These are phyloP conservation scores for Cochlearius cochlearius DNA, from an alignment of 2,113 vertebrate species.

Conservation along the genomic window DNA sequence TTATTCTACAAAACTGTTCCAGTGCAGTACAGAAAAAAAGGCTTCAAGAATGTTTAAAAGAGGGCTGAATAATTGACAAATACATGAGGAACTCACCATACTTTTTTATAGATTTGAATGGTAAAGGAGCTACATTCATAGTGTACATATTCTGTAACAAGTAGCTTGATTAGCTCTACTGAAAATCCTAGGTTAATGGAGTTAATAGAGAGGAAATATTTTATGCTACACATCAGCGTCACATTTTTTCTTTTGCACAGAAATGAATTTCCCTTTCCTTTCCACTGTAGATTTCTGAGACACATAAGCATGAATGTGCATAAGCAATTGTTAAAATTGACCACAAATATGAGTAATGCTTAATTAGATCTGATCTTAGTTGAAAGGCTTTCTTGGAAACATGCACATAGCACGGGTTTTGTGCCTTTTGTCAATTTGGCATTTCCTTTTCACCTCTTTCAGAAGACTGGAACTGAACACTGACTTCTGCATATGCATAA, in stretches of 20 bases:
- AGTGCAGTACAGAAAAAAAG: neutral
- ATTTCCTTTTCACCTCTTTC: slow-evolving; percentile 3
- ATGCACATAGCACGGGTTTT: neutral
- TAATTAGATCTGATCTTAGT: neutral
- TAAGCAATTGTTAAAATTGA: neutral
- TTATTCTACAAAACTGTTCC: neutral
- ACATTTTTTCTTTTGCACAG: neutral
- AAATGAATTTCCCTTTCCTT: neutral
- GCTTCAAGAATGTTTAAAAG: neutral
- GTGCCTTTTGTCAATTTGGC: neutral
- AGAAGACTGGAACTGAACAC: neutral
- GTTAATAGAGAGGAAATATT: neutral
- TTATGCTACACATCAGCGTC: neutral
- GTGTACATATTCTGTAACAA: neutral
- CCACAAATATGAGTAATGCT: neutral
- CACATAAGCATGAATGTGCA: neutral
- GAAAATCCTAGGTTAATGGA: neutral
- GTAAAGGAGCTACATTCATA: neutral
- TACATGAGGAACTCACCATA: neutral
- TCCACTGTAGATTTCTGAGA: neutral
- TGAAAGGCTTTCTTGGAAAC: neutral
- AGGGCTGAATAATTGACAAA: neutral
- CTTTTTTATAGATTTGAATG: neutral
- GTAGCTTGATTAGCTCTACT: neutral
- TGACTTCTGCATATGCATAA: neutral